A percentile compares a stretch with the other conserved stretches of the same genome.
Conservation (phyloP, 2,113 vertebrate species). For the Nycticryphes semicollaris region DNA sequence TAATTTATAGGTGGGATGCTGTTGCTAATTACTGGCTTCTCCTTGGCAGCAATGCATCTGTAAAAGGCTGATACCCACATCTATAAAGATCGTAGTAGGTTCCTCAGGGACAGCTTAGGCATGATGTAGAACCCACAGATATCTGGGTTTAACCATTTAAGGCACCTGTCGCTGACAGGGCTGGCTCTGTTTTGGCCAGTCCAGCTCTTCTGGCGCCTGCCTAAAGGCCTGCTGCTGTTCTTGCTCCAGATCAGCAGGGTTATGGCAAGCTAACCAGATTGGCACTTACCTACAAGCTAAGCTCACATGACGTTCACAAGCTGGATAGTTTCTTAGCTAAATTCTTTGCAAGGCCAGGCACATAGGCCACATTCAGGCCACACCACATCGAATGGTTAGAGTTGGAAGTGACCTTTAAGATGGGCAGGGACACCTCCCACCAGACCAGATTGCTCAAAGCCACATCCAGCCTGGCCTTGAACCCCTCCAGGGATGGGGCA, state of each 20-base stretch:
- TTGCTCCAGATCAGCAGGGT: background rate
- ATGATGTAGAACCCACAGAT: background rate
- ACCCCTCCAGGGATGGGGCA: too few relatives aligned
- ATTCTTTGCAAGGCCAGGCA: background rate
- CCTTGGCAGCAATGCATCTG: background rate
- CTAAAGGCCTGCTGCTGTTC: background rate
- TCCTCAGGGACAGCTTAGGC: background rate
- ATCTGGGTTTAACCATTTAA: background rate
- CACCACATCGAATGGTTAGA: background rate
- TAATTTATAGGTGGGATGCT: background rate
- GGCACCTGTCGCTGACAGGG: background rate
- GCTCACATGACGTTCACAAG: background rate
- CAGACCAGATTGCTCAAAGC: too few relatives aligned
- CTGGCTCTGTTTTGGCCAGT: background rate
- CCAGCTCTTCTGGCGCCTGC: background rate
- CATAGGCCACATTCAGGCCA: background rate
- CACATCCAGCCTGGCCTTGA: too few relatives aligned
- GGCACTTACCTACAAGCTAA: background rate
- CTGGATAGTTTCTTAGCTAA: background rate
- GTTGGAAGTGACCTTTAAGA: too few relatives aligned
- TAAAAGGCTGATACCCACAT: background rate
- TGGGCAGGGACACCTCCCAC: too few relatives aligned
- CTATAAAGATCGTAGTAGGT: background rate
- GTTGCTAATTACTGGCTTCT: background rate
- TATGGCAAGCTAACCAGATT: background rate